A percentile compares a stretch with the other conserved stretches of the same genome.
These are phyloP conservation scores for Panagrolaimus sp. DNA, from an alignment of 1,140 invertebrate genomes.

Conservation along the genomic window DNA sequence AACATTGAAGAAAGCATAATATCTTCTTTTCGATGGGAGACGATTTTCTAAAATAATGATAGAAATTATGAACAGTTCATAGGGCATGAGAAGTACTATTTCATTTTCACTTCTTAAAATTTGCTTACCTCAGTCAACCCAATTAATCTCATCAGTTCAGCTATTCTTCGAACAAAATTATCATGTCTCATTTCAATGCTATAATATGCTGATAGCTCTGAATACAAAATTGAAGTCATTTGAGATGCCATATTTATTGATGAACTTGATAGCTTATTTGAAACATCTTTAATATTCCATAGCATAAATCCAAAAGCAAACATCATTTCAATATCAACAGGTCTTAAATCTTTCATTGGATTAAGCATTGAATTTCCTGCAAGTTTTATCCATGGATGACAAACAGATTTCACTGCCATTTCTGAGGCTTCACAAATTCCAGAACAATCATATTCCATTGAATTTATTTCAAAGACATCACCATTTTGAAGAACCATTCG, in stretches of 20 bases:
- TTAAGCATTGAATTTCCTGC: constrained; percentile 18
- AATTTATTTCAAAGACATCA: constrained; percentile 14
- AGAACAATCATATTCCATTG: constrained; percentile 13
- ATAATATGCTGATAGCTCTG: constrained; percentile 19
- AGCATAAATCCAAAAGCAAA: constrained; percentile 23
- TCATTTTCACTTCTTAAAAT: no score
- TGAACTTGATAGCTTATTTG: neutral
- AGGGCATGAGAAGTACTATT: no score
- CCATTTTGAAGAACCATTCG: constrained; percentile 21
- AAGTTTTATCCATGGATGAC: constrained; percentile 8
- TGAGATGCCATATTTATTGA: constrained; percentile 2
- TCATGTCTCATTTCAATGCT: neutral
- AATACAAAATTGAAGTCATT: constrained; percentile 17
- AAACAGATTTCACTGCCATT: neutral
- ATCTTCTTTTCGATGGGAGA: constrained; percentile 18
- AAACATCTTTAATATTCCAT: constrained; percentile 12
- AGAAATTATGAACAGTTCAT: no score
- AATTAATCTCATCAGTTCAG: constrained; percentile 16
- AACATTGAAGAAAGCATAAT: constrained; percentile 23
- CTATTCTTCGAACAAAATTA: constrained; percentile 14
- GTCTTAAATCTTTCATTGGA: constrained; percentile 19
- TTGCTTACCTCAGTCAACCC: constrained; percentile 20
- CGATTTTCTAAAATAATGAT: constrained; percentile 19
- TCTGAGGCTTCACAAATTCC: neutral
- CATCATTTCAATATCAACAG: constrained; percentile 16